These are phyloP conservation scores for Temnothorax longispinosus DNA, from an alignment of 1,140 invertebrate species.

Conservation along the genomic window DNA sequence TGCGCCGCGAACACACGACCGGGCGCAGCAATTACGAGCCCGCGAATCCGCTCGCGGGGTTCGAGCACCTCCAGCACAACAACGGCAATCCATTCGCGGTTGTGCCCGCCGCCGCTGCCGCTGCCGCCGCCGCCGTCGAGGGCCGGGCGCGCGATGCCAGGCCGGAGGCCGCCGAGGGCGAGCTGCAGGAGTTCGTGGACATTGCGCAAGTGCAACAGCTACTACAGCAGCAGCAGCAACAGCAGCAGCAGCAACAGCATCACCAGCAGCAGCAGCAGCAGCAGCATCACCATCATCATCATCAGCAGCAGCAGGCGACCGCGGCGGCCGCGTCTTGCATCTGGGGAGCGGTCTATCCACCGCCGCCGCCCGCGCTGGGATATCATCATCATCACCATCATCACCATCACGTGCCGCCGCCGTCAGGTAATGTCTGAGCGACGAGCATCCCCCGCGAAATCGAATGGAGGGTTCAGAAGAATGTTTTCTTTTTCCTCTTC, in stretches of 20 bases:
- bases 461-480: conserved; percentile 54
- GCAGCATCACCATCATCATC: conserved; percentile 64
- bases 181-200: conserved; percentile 83
- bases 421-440: conserved; percentile 75
- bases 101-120: conserved; percentile 59
- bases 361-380: conserved; percentile 78
- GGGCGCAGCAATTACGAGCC: conserved; percentile 84
- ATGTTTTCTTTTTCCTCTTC: neutral
- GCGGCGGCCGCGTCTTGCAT: conserved; percentile 76
- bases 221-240: conserved; percentile 81
- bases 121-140: conserved; percentile 63
- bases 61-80: conserved; percentile 82
- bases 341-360: conserved; percentile 83
- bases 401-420: conserved; percentile 76
- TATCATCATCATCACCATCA: conserved; percentile 82
- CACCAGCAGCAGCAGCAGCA: conserved; percentile 73
- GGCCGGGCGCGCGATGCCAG: conserved; percentile 74
- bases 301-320: conserved; percentile 74
- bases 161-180: conserved; percentile 78
- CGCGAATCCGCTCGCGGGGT: conserved; percentile 80
- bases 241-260: conserved; percentile 76
- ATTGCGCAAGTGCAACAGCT: conserved; percentile 83
- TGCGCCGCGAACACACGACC: conserved; percentile 85
- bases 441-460: conserved; percentile 6
- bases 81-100: conserved; percentile 78